Percentiles rank a stretch among this genome's conserved stretches.
Evolutionary conservation across 2,888 invertebrate genomes (phyloP).

Genomic region (Gastracanthus pulcherrimus): DNA sequence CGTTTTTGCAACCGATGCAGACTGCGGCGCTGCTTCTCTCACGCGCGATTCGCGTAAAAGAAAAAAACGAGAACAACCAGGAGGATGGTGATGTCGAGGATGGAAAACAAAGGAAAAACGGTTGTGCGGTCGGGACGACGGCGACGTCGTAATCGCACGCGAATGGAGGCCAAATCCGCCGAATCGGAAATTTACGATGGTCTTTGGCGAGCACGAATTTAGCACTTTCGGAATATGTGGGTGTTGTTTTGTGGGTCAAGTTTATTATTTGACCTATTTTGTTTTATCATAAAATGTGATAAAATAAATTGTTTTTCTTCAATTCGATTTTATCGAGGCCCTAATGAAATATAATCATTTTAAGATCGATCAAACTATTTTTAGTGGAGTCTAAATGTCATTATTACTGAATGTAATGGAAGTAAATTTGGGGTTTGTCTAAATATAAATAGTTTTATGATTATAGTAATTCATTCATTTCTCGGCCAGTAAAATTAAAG

Average conservation of each 20-base stretch:
- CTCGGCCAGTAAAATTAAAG: no score
- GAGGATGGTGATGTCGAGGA: no score
- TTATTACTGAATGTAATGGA: no score
- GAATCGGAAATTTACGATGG: slow-evolving; percentile 19
- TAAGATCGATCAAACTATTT: no score
- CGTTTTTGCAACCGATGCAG: not conserved
- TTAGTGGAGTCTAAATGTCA: no score
- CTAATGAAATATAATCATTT: no score
- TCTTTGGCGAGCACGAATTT: not conserved
- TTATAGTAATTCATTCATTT: no score
- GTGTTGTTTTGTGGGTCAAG: not conserved
- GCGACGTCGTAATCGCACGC: not conserved
- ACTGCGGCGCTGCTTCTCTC: not conserved
- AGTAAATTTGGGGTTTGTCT: no score
- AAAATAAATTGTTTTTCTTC: no score
- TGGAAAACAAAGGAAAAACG: slow-evolving; percentile 1
- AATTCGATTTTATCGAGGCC: no score
- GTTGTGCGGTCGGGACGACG: not conserved
- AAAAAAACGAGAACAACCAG: not conserved
- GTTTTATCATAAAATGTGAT: no score
- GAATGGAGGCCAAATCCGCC: slow-evolving; percentile 10
- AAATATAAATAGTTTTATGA: no score
- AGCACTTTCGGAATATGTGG: not conserved
- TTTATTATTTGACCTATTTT: not conserved
- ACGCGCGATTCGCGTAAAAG: not conserved